A percentile compares a stretch with the other conserved stretches of the same genome.
phyloP scores from a whole-genome alignment of 2,113 vertebrate species.

The Dendrocopos noguchii region DNA sequence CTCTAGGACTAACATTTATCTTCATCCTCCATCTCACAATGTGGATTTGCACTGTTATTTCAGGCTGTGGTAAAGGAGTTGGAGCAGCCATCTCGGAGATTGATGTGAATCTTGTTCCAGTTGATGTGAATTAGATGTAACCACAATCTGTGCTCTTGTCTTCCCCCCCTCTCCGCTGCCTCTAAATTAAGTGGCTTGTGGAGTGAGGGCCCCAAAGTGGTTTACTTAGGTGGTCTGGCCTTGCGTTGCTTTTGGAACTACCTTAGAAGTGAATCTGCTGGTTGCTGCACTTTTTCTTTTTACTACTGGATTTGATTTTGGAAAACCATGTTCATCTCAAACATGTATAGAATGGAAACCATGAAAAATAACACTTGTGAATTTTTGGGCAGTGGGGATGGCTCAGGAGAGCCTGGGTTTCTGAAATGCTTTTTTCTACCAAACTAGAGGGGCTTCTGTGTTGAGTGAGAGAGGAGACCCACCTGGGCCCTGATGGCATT shows the following conservation, averaged over 20 bases:
- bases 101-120: neutral
- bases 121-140: neutral
- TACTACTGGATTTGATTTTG: slow-evolving; percentile 15
- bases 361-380: neutral
- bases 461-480: neutral
- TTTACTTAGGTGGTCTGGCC: neutral
- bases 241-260: neutral
- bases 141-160: neutral
- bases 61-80: neutral
- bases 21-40: neutral
- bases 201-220: neutral
- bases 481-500: neutral
- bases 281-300: neutral
- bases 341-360: neutral
- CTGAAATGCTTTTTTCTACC: neutral
- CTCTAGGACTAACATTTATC: neutral
- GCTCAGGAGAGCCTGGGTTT: neutral
- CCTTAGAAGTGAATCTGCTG: neutral
- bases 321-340: neutral
- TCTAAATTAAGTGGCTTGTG: slow-evolving; percentile 11
- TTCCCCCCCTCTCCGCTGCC: neutral
- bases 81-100: neutral
- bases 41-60: slow-evolving; percentile 4
- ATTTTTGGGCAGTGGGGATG: neutral
- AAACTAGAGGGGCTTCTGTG: neutral